Percentiles rank a stretch among this genome's conserved stretches.
Conservation (phyloP, 1,140 invertebrate species). For the Acromyrmex charruanus region DNA sequence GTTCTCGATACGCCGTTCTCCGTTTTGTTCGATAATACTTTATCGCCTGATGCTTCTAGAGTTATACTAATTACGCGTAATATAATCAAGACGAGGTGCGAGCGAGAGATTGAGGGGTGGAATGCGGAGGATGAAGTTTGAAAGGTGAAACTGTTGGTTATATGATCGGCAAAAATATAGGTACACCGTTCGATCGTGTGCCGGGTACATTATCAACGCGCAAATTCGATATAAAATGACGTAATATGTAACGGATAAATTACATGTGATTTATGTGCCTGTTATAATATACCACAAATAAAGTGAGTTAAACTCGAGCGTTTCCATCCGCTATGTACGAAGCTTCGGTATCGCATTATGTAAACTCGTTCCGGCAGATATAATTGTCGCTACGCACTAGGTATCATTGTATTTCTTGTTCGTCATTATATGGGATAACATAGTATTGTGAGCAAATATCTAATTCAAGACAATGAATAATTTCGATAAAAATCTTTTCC, state of each 20-base stretch:
- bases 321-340: slow-evolving; percentile 15
- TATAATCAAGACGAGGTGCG: slow-evolving; percentile 55
- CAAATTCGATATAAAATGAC: slow-evolving; percentile 56
- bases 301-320: slow-evolving; percentile 47
- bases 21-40: slow-evolving; percentile 57
- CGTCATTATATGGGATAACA: neutral
- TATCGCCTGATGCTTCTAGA: slow-evolving; percentile 49
- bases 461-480: neutral
- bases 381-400: slow-evolving; percentile 27
- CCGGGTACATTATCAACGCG: slow-evolving; percentile 33
- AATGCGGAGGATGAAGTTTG: slow-evolving; percentile 38
- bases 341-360: slow-evolving; percentile 44
- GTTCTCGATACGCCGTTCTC: neutral
- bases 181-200: slow-evolving; percentile 35
- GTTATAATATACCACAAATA: slow-evolving; percentile 52
- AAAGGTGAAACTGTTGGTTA: slow-evolving; percentile 58
- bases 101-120: slow-evolving; percentile 1
- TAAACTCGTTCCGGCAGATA: slow-evolving; percentile 11
- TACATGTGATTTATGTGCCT: slow-evolving; percentile 50
- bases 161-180: slow-evolving; percentile 54
- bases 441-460: neutral
- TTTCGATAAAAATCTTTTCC: neutral
- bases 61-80: slow-evolving; percentile 64
- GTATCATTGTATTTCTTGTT: neutral
- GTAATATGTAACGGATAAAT: slow-evolving; percentile 45